Evolutionary conservation across 92 coral and sea anemone genomes (phyloP).

Genomic region (Epizoanthus illoricatus): DNA sequence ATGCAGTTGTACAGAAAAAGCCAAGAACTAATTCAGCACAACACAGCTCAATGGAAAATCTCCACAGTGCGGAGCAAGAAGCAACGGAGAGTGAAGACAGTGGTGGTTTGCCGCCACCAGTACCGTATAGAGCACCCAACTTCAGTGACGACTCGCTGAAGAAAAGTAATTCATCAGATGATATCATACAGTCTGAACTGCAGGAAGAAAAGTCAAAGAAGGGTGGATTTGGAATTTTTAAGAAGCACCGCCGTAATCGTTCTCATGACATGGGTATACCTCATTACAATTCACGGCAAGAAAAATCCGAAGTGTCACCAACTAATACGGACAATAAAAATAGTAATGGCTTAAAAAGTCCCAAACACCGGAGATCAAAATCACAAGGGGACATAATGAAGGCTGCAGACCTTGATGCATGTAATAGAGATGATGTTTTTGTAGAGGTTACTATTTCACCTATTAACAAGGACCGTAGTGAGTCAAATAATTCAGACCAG

Average conservation of each 20-base stretch:
- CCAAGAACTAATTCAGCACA: constrained; percentile 56
- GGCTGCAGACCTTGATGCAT: constrained; percentile 13
- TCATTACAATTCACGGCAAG: constrained; percentile 25
- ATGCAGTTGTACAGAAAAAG: constrained; percentile 88
- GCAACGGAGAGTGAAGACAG: constrained; percentile 50
- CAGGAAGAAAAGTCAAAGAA: constrained; percentile 64
- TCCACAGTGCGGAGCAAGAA: constrained; percentile 40
- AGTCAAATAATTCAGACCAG: constrained; percentile 48
- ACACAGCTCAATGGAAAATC: constrained; percentile 48
- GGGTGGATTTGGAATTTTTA: constrained; percentile 70
- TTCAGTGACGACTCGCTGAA: constrained; percentile 60
- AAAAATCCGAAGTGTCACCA: background rate
- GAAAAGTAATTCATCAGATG: constrained; percentile 56
- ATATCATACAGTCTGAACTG: constrained; percentile 33
- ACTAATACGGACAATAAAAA: background rate
- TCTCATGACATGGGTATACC: constrained; percentile 70
- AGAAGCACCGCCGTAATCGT: constrained; percentile 75
- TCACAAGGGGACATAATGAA: constrained; percentile 77
- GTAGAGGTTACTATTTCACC: constrained; percentile 40
- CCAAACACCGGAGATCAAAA: constrained; percentile 64
- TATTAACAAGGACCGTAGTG: constrained; percentile 35
- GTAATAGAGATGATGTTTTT: constrained; percentile 6
- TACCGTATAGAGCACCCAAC: constrained; percentile 73
- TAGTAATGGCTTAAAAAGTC: background rate
- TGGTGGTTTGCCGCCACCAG: constrained; percentile 86